phyloP scores from a whole-genome alignment of 2,113 vertebrate genomes.

The Rhipidura dahli region DNA sequence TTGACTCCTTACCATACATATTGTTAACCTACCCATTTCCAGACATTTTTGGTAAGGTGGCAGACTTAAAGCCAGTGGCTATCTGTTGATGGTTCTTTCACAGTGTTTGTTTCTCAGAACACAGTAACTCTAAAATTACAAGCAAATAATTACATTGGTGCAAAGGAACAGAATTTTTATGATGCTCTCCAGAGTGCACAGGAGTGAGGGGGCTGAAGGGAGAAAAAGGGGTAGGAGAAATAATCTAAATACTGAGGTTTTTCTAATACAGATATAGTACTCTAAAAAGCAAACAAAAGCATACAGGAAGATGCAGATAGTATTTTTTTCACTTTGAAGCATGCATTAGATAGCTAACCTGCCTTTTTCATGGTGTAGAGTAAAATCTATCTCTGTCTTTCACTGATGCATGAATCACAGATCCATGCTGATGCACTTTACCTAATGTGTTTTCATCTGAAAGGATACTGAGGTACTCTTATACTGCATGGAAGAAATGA shows the following conservation, averaged over 20 bases:
- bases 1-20: slow-evolving; percentile 64
- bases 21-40: slow-evolving; percentile 50
- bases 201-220: neutral
- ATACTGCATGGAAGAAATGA: neutral
- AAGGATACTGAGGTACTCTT: neutral
- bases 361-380: neutral
- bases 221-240: neutral
- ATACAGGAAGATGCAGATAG: neutral
- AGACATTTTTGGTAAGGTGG: slow-evolving; percentile 58
- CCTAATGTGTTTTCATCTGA: slow-evolving; percentile 40
- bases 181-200: neutral
- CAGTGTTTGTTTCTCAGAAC: slow-evolving; percentile 5
- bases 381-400: slow-evolving; percentile 26
- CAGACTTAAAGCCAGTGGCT: slow-evolving; percentile 42
- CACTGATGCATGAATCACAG: slow-evolving; percentile 26
- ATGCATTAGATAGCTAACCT: neutral
- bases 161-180: slow-evolving; percentile 4
- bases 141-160: slow-evolving; percentile 33
- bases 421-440: slow-evolving; percentile 48
- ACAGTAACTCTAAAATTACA: slow-evolving; percentile 46
- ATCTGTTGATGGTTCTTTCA: slow-evolving; percentile 37
- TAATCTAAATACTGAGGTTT: neutral
- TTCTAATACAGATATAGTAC: neutral
- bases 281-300: neutral
- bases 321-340: slow-evolving; percentile 1